Base-by-base conservation (phyloP, 2,113 vertebrate species). In the Oncorhynchus gorbuscha region DNA sequence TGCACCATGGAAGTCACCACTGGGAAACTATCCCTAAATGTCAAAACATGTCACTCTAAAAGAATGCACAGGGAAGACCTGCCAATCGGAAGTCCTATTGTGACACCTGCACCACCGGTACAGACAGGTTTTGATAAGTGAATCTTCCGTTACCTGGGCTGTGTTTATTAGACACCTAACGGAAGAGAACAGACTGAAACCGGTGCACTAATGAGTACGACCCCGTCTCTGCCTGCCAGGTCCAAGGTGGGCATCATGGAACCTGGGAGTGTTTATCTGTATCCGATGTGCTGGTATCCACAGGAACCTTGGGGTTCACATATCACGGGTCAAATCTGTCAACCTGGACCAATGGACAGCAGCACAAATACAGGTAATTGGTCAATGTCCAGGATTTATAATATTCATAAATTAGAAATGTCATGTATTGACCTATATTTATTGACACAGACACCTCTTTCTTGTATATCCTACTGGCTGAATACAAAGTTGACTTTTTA, bases 241-340 rank as follows among this genome's bases (percentile, higher is more conserved):
- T 94, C 98, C 98, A 76, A 94, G 98, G 93, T 99, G 98, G 98
- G 98, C 98, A 71, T 98, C 98, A 80, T 99, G 98, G 98, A 99
- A 99, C 86, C 95, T 98, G 24, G 98, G 98, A 82, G 97, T 99
- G 62, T 99, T 99, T 93, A 97, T 99, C 90, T 99, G 97, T 90
- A 99, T 99, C 91, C 94, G 97, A 87, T 99, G 98, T 92, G 97
- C 98, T 88, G 98, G 98, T 78, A 99, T 99, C 90, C 98, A 99
- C 94, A 94, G 98, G 91, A 99, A 99, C 90, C 94, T 99, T 79
- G 98, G 97, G 7, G 98, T 99, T 74, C 97, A 99, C 92, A 99
- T 99, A 97, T 99, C 98, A 89, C 95, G 98, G 80, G 97, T 99
- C 49, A 99, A 99, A 73, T 99, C 97, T 71, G 98, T 99, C 87